Percentiles rank a stretch among this genome's conserved stretches.
Evolutionary conservation across 2,113 vertebrate species (phyloP).

Genomic region (Casuarius casuarius): DNA sequence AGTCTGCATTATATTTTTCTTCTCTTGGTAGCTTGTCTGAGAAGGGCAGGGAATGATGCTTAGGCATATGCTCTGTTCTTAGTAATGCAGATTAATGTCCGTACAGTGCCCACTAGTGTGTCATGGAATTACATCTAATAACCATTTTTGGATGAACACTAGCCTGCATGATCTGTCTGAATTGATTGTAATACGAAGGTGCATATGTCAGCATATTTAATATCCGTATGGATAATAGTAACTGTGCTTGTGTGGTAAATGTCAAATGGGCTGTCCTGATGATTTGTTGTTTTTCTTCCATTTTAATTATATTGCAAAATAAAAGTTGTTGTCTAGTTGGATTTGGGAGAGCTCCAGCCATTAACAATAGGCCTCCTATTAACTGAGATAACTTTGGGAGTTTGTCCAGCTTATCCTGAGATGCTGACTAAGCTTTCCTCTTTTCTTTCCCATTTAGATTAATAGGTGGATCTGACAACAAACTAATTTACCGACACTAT

Average conservation of each 20-base stretch:
- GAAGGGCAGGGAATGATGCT: background rate
- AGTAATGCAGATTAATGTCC: background rate
- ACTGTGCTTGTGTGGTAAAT: background rate
- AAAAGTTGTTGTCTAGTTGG: background rate
- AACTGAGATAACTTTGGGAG: background rate
- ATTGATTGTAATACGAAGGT: background rate
- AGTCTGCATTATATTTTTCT: background rate
- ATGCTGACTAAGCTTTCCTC: conserved; percentile 10
- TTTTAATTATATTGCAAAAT: background rate
- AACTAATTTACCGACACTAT: conserved; percentile 98
- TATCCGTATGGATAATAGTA: background rate
- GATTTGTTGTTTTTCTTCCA: background rate
- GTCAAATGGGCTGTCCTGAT: background rate
- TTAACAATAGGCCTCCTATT: background rate
- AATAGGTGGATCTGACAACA: conserved; percentile 98
- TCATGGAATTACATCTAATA: background rate
- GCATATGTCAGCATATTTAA: background rate
- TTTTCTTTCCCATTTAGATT: conserved; percentile 81
- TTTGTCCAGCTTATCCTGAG: background rate
- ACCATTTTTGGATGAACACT: background rate
- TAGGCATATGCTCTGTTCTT: background rate
- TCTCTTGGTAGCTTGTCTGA: background rate
- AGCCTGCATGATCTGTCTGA: background rate
- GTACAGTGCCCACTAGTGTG: background rate
- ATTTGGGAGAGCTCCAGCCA: background rate